These are phyloP conservation scores for Tethea ocularis DNA, from an alignment of 2,888 invertebrate species.

Conservation along the genomic window DNA sequence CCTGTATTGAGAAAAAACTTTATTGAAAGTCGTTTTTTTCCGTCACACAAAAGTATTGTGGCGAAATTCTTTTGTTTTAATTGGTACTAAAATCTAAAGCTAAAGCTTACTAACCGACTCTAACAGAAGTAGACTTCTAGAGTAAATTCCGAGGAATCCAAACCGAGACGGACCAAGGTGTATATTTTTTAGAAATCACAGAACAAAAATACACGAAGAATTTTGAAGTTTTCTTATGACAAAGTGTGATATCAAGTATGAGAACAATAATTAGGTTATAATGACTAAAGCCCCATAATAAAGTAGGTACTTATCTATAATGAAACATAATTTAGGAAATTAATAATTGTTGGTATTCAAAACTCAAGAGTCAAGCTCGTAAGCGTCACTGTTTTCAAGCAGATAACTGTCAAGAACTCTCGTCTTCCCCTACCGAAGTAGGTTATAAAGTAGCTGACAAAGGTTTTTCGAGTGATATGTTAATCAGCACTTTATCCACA, in stretches of 20 bases:
- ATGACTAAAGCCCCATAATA: too few species aligned
- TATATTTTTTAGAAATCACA: too few species aligned
- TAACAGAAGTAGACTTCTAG: too few species aligned
- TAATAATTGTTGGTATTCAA: too few species aligned
- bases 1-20: slow-evolving; percentile 7
- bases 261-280: too few species aligned
- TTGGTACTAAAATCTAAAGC: too few species aligned
- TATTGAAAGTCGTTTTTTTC: slow-evolving; percentile 2
- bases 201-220: too few species aligned
- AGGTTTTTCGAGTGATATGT: neutral
- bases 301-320: too few species aligned
- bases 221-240: too few species aligned
- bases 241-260: too few species aligned
- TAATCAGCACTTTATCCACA: neutral
- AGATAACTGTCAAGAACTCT: neutral
- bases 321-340: too few species aligned
- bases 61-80: neutral
- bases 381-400: neutral
- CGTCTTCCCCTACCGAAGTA: neutral
- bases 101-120: too few species aligned
- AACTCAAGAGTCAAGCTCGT: neutral
- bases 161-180: neutral
- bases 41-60: neutral
- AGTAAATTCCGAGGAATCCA: neutral
- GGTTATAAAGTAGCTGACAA: neutral